Percentiles rank a stretch among this genome's conserved stretches.
Evolutionary conservation across 2,113 vertebrate species (phyloP).

Genomic region (Tachysurus fulvidraco): DNA sequence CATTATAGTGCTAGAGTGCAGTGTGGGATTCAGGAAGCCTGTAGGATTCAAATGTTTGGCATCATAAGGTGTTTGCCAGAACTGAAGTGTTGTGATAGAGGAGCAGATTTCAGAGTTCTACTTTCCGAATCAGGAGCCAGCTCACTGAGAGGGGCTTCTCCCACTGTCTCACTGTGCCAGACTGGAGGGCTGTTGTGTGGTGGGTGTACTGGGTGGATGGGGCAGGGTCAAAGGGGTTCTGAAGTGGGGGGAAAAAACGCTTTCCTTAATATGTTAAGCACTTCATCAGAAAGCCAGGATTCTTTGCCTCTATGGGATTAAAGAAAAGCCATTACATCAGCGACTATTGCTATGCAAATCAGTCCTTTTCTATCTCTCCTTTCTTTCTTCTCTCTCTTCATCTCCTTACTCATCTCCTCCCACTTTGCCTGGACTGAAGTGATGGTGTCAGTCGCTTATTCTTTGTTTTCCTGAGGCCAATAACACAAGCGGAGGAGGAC

Average conservation of each 20-base stretch:
- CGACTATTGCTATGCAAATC: conserved; percentile 57
- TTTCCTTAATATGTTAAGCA: conserved; percentile 39
- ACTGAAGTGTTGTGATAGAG: conserved; percentile 24
- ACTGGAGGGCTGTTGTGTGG: not conserved
- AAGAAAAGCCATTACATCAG: conserved; percentile 44
- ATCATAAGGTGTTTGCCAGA: conserved; percentile 36
- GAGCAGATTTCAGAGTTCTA: conserved; percentile 15
- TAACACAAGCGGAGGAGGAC: conserved; percentile 20
- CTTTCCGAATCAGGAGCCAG: conserved; percentile 2
- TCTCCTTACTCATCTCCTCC: conserved; percentile 14
- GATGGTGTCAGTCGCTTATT: conserved; percentile 15
- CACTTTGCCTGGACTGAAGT: conserved; percentile 29
- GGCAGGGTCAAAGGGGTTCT: not conserved
- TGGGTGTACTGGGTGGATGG: not conserved
- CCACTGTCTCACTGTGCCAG: not conserved
- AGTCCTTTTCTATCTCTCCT: conserved; percentile 17
- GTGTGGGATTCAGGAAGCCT: not conserved
- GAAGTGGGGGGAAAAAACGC: not conserved
- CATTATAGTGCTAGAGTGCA: not conserved
- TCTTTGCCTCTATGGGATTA: conserved; percentile 38
- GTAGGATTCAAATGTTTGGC: not conserved
- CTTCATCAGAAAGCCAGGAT: conserved; percentile 3
- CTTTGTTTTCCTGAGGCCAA: conserved; percentile 30
- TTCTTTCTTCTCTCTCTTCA: conserved; percentile 30
- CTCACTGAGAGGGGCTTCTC: conserved; percentile 3